Evolutionary conservation across 1,140 invertebrate genomes (phyloP).

Genomic region (Limonius californicus): DNA sequence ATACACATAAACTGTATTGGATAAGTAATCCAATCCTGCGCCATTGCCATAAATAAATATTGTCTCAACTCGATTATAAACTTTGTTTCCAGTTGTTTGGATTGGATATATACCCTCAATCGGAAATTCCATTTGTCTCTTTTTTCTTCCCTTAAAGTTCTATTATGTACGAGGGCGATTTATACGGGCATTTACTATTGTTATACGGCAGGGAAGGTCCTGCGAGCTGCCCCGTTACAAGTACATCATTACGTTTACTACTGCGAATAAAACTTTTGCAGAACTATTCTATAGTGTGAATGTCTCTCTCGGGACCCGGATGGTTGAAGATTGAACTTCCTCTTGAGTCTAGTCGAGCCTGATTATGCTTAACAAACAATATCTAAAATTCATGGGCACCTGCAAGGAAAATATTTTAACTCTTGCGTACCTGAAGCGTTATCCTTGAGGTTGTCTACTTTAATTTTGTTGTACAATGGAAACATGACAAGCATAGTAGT

Average conservation of each 20-base stretch:
- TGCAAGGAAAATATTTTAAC: no score
- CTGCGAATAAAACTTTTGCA: constrained; percentile 21
- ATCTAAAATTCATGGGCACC: no score
- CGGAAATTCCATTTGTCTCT: constrained; percentile 19
- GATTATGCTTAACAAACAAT: no score
- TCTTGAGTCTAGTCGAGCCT: no score
- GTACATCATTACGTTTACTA: constrained; percentile 21
- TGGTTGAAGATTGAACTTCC: no score
- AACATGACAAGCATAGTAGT: no score
- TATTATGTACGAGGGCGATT: background rate
- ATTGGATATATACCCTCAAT: constrained; percentile 16
- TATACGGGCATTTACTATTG: constrained; percentile 13
- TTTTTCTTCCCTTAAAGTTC: constrained; percentile 10
- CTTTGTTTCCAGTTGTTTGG: constrained; percentile 19
- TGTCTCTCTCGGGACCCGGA: constrained; percentile 13
- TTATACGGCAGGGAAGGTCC: constrained; percentile 14
- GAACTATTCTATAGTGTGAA: constrained; percentile 15
- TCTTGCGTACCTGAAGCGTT: no score
- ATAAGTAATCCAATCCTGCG: constrained; percentile 18
- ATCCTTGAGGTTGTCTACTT: no score
- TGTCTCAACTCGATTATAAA: constrained; percentile 26
- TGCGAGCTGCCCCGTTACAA: constrained; percentile 17
- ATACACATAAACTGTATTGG: no score
- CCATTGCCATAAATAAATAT: constrained; percentile 25
- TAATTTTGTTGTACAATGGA: no score